phyloP scores from a whole-genome alignment of 2,797 vertebrate species.

The Coreius guichenoti region DNA sequence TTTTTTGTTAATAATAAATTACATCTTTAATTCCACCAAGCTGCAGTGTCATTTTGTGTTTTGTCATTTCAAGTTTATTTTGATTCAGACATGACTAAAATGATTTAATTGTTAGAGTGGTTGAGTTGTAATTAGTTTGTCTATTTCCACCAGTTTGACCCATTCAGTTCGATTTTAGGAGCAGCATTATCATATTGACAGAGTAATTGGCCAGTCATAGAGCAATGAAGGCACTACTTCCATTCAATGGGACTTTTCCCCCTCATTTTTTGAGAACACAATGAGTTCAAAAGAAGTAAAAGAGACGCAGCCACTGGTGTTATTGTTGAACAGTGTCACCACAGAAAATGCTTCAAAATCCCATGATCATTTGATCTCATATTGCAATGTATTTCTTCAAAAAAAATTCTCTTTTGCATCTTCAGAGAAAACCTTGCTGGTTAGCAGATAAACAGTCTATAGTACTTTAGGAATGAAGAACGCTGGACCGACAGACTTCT shows the following conservation, averaged over 20 bases:
- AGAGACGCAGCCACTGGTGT: neutral
- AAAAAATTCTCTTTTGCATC: neutral
- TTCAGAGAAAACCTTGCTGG: slow-evolving; percentile 1
- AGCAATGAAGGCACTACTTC: neutral
- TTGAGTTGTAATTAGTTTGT: neutral
- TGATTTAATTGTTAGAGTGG: neutral
- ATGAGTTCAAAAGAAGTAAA: neutral
- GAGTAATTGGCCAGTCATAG: too few species aligned
- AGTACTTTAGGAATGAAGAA: slow-evolving; percentile 18
- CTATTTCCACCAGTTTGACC: neutral
- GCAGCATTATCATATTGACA: neutral
- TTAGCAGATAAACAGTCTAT: slow-evolving; percentile 20
- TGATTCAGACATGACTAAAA: neutral
- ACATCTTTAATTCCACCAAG: neutral
- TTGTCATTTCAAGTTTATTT: neutral
- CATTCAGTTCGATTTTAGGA: neutral
- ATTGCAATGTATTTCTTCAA: neutral
- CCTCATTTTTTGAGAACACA: neutral
- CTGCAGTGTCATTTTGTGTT: neutral
- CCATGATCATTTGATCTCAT: neutral
- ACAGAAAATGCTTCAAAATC: neutral
- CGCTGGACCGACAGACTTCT: slow-evolving; percentile 4
- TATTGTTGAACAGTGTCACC: neutral
- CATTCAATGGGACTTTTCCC: neutral
- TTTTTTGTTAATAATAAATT: neutral